phyloP scores from a whole-genome alignment of 2,888 invertebrate species.

The Drosophila atroscutellata region DNA sequence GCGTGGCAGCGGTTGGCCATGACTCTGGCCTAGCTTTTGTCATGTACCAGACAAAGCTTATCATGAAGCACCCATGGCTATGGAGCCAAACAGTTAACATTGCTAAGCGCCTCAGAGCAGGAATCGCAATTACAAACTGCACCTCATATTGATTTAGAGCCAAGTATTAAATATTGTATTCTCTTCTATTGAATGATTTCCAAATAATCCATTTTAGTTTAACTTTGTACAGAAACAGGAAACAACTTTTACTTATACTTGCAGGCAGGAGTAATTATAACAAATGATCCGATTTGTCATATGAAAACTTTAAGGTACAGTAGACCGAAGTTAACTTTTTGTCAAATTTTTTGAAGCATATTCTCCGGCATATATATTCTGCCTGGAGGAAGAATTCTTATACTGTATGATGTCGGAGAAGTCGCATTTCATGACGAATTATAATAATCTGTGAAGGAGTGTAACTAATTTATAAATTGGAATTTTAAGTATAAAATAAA shows the following conservation, averaged over 20 bases:
- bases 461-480: too few relatives aligned
- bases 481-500: too few relatives aligned
- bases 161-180: not conserved
- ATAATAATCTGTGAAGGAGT: not conserved
- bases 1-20: constrained; percentile 49
- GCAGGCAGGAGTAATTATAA: not conserved
- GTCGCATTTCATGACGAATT: not conserved
- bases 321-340: not conserved
- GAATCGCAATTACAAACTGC: not conserved
- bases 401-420: not conserved
- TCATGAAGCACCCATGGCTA: constrained; percentile 18
- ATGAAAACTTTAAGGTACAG: not conserved
- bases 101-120: constrained; percentile 36
- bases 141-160: not conserved
- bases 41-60: constrained; percentile 47
- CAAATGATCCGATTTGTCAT: not conserved
- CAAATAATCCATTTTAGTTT: not conserved
- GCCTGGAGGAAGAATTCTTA: not conserved
- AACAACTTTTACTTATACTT: not conserved
- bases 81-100: constrained; percentile 23
- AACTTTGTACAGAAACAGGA: not conserved
- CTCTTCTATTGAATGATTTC: not conserved
- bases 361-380: not conserved
- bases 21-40: constrained; percentile 57
- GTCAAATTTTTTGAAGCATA: not conserved